Evolutionary conservation across 1,140 invertebrate genomes (phyloP).

Genomic region (Papilio polytes): DNA sequence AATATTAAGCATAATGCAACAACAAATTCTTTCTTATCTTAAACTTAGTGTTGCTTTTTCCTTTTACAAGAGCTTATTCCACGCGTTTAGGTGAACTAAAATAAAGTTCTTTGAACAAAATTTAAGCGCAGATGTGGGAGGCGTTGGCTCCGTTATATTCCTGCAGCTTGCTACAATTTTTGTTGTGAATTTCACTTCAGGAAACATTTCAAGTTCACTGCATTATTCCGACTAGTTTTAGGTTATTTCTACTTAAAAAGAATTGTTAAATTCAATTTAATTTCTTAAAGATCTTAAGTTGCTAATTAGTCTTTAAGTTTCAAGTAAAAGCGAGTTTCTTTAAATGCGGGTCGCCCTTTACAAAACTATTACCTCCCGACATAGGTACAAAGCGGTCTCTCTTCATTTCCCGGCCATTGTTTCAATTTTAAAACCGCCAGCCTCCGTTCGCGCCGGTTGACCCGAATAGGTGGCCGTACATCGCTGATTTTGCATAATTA

Average conservation of each 20-base stretch:
- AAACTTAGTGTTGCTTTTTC: conserved; percentile 34
- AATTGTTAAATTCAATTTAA: not conserved
- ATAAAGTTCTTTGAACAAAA: conserved; percentile 37
- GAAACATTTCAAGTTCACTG: conserved; percentile 32
- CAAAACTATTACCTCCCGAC: conserved; percentile 32
- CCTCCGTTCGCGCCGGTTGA: conserved; percentile 60
- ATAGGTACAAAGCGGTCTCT: conserved; percentile 46
- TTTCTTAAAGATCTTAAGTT: not conserved
- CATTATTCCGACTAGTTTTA: not conserved
- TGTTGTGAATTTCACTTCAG: conserved; percentile 30
- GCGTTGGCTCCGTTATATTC: conserved; percentile 29
- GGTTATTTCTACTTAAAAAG: not conserved
- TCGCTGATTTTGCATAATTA: conserved; percentile 77
- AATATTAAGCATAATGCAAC: conserved; percentile 27
- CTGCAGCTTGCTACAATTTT: conserved; percentile 32
- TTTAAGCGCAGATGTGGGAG: conserved; percentile 36
- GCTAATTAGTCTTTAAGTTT: conserved; percentile 33
- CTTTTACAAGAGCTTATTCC: conserved; percentile 35
- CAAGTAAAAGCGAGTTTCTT: conserved; percentile 31
- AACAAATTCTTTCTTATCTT: conserved; percentile 35
- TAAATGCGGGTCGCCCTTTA: conserved; percentile 21
- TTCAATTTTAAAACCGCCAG: conserved; percentile 63
- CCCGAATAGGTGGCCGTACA: conserved; percentile 65
- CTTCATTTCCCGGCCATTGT: conserved; percentile 70
- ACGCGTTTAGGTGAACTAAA: conserved; percentile 36